phyloP scores from a whole-genome alignment of 2,113 vertebrate genomes.

The Apteryx mantelli region DNA sequence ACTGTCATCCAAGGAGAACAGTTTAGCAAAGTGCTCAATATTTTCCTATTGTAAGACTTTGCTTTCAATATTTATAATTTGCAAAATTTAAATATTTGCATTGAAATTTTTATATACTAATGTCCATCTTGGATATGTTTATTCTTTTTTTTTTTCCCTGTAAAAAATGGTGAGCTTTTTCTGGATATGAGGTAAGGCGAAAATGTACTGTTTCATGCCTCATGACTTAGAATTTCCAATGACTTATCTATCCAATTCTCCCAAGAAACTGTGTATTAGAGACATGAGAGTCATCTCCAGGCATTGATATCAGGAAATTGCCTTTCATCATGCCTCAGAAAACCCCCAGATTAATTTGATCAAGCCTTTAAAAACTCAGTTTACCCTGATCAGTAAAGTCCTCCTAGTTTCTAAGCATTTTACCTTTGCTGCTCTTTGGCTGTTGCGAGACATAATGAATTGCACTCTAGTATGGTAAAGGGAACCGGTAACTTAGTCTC shows the following conservation, averaged over 20 bases:
- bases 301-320: accelerated
- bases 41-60: neutral
- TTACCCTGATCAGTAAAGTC: neutral
- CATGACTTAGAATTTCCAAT: neutral
- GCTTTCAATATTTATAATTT: neutral
- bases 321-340: neutral
- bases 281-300: neutral
- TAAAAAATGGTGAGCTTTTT: neutral
- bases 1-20: neutral
- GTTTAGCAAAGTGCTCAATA: neutral
- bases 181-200: neutral
- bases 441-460: neutral
- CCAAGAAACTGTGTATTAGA: neutral
- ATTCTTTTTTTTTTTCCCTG: neutral
- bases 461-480: neutral
- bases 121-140: neutral
- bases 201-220: neutral
- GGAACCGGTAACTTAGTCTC: neutral
- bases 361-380: neutral
- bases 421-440: neutral
- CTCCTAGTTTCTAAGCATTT: neutral
- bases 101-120: neutral
- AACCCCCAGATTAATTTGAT: neutral
- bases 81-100: neutral
- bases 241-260: neutral